These are phyloP conservation scores for Radopholus similis DNA, from an alignment of 1,140 invertebrate genomes.

Conservation along the genomic window DNA sequence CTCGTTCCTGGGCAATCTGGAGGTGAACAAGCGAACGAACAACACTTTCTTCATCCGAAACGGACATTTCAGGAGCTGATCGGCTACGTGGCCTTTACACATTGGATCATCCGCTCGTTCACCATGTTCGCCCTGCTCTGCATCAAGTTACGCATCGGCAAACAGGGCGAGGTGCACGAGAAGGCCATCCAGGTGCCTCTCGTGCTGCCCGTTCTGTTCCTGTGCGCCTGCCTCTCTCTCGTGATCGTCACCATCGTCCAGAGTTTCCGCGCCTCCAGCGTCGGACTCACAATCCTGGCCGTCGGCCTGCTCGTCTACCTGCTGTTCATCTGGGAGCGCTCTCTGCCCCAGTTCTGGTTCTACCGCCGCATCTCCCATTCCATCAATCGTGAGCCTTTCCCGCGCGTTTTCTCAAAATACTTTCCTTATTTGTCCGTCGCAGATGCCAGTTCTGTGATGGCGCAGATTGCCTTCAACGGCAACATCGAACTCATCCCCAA, in stretches of 20 bases:
- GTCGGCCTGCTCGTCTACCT: constrained; percentile 20
- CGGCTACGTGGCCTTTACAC: constrained; percentile 36
- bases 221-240: constrained; percentile 28
- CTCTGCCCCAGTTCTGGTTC: constrained; percentile 8
- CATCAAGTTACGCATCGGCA: constrained; percentile 27
- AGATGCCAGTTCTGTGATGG: neutral
- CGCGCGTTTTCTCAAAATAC: neutral
- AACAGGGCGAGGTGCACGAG: constrained; percentile 27
- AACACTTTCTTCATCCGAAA: neutral
- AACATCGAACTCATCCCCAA: constrained; percentile 10
- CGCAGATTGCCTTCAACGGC: constrained; percentile 12
- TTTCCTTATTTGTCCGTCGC: neutral
- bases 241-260: constrained; percentile 34
- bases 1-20: constrained; percentile 33
- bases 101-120: constrained; percentile 33
- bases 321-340: constrained; percentile 25
- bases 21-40: neutral
- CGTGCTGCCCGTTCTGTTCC: constrained; percentile 42
- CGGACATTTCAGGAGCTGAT: constrained; percentile 20
- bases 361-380: constrained; percentile 16
- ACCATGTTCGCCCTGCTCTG: constrained; percentile 45
- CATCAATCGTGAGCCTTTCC: constrained; percentile 14
- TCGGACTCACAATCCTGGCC: constrained; percentile 18
- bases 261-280: constrained; percentile 23
- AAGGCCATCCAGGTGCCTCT: constrained; percentile 39